Evolutionary conservation across 1,140 invertebrate genomes (phyloP).

Genomic region (Bombus confusus): DNA sequence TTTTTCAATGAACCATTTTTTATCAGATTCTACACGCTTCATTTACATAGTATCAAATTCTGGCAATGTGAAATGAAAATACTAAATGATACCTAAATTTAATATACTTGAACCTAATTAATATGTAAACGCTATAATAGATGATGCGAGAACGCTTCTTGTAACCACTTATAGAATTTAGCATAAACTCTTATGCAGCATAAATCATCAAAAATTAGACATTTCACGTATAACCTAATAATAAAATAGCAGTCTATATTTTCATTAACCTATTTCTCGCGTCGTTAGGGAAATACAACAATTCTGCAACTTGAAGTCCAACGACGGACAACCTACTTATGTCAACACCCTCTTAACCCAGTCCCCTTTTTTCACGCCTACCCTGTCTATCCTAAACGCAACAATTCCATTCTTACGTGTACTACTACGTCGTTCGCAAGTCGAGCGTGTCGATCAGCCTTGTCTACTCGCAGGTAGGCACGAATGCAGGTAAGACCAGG

Average conservation of each 20-base stretch:
- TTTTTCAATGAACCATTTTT: no score
- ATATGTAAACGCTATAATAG: no score
- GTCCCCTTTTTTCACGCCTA: slow-evolving; percentile 28
- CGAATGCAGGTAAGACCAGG: background rate
- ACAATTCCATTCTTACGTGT: slow-evolving; percentile 16
- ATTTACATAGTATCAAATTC: no score
- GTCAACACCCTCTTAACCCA: background rate
- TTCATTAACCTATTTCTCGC: background rate
- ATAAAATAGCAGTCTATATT: background rate
- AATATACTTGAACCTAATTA: no score
- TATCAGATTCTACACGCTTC: no score
- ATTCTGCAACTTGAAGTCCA: background rate
- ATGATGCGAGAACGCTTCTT: no score
- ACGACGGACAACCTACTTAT: no score
- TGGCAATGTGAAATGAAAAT: no score
- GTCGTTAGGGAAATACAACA: no score
- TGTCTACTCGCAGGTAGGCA: slow-evolving; percentile 23
- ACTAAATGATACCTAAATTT: no score
- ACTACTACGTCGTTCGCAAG: slow-evolving; percentile 1
- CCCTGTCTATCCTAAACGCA: background rate
- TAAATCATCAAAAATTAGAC: background rate
- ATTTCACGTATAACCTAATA: background rate
- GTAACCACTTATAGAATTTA: no score
- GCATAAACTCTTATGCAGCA: no score
- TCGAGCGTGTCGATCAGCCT: slow-evolving; percentile 7